Evolutionary conservation across 2,797 vertebrate genomes (phyloP), one percentile per base, ranked within the genome.

Genomic region (Tauraco hartlaubi): DNA sequence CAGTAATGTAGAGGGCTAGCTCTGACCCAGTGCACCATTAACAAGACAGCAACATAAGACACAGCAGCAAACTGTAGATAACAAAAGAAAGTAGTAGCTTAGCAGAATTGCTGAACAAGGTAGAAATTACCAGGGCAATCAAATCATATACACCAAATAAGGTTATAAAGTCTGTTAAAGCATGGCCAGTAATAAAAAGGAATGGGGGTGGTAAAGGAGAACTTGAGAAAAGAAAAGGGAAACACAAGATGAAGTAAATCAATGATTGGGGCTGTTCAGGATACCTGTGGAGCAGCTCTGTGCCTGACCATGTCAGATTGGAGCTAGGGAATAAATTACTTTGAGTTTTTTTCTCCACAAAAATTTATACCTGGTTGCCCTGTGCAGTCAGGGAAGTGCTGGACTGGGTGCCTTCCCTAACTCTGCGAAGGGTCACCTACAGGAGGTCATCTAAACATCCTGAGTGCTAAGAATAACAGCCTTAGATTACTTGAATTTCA

Each of bases 361-460:
- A 43, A 90, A 63, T 7, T 43, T 74, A 7, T 20, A 43, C 5
- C 3, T 62, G 6, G 2, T 64, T 83, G 44, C 7, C 17, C 11
- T 28, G 1, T 71, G 39, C 17, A 80, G 43, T 74, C 46, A 62
- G 15, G 13, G 35, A 73, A 58, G 17, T 85, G 11, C 15, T 58
- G 22, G 21, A 2, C 3, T 73, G 23, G 9, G 13, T 71, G 26
- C 8, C 15, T 12, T 81, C 37, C 26, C 7, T 55, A 39, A 39
- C 0, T 1, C 13, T 66, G 5, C 6, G 4, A 2, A 0, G 5
- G 21, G 18, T 78, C 26, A 51, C 63, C n/a, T 63, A 18, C 29
- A 78, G 11, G 8, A 48, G 16, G 22, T 80, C 31, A 74, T 7
- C 29, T 85, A 54, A 91, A 58, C 12, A 85, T 37, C 12, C 17